Evolutionary conservation across 2,113 vertebrate genomes (phyloP).

Genomic region (Rhadina sibilatrix): DNA sequence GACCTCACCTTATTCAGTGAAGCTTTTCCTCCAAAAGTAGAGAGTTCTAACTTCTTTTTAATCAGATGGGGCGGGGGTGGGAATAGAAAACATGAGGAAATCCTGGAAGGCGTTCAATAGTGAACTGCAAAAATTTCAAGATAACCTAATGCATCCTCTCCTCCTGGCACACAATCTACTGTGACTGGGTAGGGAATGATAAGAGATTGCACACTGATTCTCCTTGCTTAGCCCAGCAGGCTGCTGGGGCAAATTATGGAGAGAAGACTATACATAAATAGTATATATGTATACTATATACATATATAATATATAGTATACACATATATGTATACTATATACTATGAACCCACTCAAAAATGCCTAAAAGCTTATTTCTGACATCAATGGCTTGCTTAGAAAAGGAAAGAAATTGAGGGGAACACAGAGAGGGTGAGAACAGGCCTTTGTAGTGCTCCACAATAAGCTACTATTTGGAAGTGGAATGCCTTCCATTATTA

Average conservation of each 20-base stretch:
- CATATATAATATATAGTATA: no score
- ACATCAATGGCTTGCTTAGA: background rate
- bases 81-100: background rate
- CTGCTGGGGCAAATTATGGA: background rate
- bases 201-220: background rate
- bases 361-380: background rate
- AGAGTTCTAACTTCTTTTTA: background rate
- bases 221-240: background rate
- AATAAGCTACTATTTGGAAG: background rate
- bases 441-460: background rate
- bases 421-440: background rate
- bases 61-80: background rate
- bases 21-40: background rate
- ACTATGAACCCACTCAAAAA: background rate
- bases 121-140: background rate
- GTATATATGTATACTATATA: no score
- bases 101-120: background rate
- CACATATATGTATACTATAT: no score
- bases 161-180: background rate
- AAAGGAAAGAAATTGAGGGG: background rate
- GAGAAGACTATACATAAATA: background rate
- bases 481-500: background rate
- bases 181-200: background rate
- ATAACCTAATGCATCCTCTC: background rate
- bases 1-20: background rate